Evolutionary conservation across 1,140 invertebrate genomes (phyloP), one percentile per base, ranked within the genome.

Genomic region (Ruditapes philippinarum): DNA sequence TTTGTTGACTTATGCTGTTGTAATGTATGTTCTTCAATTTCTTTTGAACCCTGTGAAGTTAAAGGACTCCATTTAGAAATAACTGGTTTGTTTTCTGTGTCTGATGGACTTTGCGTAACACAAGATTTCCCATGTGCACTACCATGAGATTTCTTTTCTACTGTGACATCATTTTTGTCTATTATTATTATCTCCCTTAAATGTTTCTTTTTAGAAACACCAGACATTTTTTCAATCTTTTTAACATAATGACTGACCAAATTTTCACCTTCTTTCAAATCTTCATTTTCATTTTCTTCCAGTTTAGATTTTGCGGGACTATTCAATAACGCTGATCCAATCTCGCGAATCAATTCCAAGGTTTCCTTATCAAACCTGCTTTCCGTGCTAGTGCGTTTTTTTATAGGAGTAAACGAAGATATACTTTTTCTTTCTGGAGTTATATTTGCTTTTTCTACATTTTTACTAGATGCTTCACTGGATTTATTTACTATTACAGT

Each of bases 331-430:
- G 92, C 92, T 5, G 93, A 95, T 0, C 93, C 94, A 36, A 94
- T 94, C 68, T 95, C 94, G 54, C 92, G 65, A 45, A 95, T 94
- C 28, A 93, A 68, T 33, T 92, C 91, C 62, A 94, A 85, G 19
- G 91, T 93, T 60, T 93, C 89, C 17, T 85, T 28, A 70, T 95
- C 93, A 88, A 93, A 87, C 14, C 65, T 51, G 11, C 40, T 65
- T 57, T 76, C 54, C 36, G 45, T 57, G 3, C 33, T 51, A 0
- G 68, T 28, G 22, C 65, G 54, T 79, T 87, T 87, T 68, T 49
- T 65, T 51, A 36, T 42, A 17, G 68, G 70, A 40, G 78, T 57
- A 62, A 36, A 7, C 2, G 40, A n/a, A 42, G 25, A 51, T 1
- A 33, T 4, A 9, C 65, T 4, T 4, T 1, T 4, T 40, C 65